Evolutionary conservation across 2,888 invertebrate genomes (phyloP), one percentile per base, ranked within the genome.

Genomic region (Graphium colonna): DNA sequence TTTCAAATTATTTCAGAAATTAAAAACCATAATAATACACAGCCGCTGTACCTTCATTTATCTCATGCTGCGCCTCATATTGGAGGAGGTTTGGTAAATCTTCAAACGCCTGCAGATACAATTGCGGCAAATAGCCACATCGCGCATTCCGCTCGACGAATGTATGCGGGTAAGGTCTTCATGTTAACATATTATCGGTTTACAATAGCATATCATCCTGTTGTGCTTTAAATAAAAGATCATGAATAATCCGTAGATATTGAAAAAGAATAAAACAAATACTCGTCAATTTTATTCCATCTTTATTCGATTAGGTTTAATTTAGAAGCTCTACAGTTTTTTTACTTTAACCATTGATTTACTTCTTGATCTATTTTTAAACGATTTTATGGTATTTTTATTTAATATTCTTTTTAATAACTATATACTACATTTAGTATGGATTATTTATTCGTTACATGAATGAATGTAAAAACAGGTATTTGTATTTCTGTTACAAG

Each of bases 1-100:
- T 13, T 50, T 17, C 28, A 92, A 74, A 51, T 26, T 52, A 36
- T 72, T 76, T 9, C 65, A 82, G 82, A 93, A 1, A 93, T 94
- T 52, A 73, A 78, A 5, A 70, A 79, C 0, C 93, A 94, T 65
- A 77, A 93, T 60, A 65, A 62, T 0, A 71, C 85, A 46, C 65
- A 74, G 9, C 96, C 97, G 0, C 77, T 97, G 47, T 96, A 95
- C 71, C 81, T 97, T 45, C 93, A 95, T 74, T 64, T 97, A 33
- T 91, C 94, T 0, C 95, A 96, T 73, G 82, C 94, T 17, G 96
- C 96, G 0, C 92, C 94, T 0, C 97, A 97, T 73, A 86, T 93
- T 0, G 95, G 92, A 3, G 95, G 95, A 62, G 87, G 90, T 0
- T 92, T 94, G 58, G 91, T 93, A 46, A 93, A 92, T 2, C 77